These are phyloP conservation scores for Pristionchus maxplancki DNA, from an alignment of 2,888 invertebrate genomes.

Conservation along the genomic window DNA sequence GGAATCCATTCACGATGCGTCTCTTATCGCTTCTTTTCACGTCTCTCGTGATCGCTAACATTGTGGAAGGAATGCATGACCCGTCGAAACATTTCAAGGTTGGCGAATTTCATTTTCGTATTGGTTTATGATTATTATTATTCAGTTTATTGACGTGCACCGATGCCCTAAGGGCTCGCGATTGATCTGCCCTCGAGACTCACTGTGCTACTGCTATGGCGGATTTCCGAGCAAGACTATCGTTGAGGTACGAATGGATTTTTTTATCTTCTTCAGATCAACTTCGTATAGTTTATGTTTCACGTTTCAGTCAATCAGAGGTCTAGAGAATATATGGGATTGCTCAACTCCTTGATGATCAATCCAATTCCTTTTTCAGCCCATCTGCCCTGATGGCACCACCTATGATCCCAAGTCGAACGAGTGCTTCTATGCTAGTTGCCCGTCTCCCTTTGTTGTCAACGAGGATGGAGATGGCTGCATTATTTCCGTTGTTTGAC, in stretches of 20 bases:
- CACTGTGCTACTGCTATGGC: not conserved
- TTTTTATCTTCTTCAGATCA: no score
- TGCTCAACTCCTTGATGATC: no score
- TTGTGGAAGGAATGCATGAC: not conserved
- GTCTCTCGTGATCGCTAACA: not conserved
- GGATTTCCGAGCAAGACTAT: not conserved
- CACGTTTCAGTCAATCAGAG: no score
- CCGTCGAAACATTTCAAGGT: not conserved
- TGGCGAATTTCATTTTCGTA: not conserved
- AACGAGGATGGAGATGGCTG: not conserved
- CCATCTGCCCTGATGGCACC: not conserved
- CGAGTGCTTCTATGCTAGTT: not conserved
- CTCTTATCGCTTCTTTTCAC: constrained; percentile 4
- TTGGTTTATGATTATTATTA: not conserved
- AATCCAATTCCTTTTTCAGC: not conserved
- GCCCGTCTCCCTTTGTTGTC: not conserved
- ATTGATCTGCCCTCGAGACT: not conserved
- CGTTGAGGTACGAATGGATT: not conserved
- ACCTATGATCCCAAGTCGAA: not conserved
- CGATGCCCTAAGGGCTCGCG: not conserved
- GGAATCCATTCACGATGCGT: not conserved
- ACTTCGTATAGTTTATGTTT: no score
- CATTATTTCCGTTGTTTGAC: not conserved
- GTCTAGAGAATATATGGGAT: no score
- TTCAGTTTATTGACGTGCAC: not conserved